Conservation (phyloP, 92 coral and sea anemone species). For the Chrysogorgia sp. region DNA sequence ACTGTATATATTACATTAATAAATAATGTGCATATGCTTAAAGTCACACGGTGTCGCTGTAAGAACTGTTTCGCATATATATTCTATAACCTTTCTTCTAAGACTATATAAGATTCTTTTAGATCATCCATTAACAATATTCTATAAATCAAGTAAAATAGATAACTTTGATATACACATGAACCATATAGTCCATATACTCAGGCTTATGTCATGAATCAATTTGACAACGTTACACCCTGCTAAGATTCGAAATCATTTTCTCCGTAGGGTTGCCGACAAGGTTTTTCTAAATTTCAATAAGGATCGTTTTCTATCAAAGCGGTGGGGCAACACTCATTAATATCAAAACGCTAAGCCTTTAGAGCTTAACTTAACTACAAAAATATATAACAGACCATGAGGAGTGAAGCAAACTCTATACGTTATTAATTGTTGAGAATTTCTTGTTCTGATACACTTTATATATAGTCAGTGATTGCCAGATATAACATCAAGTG, state of each 20-base stretch:
- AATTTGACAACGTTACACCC: background rate
- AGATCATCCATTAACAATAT: no score
- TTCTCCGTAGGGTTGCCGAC: slow-evolving; percentile 1
- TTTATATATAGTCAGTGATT: no score
- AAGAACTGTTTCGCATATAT: no score
- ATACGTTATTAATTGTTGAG: no score
- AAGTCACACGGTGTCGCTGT: background rate
- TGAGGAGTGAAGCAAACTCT: no score
- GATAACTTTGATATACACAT: background rate
- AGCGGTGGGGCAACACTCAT: background rate
- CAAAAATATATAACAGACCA: background rate
- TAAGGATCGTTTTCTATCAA: slow-evolving; percentile 8
- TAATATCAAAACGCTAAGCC: background rate
- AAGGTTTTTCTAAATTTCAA: slow-evolving; percentile 3
- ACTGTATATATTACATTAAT: no score
- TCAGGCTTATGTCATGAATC: background rate
- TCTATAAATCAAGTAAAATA: no score
- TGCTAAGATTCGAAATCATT: background rate
- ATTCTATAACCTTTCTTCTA: no score
- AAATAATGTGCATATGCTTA: background rate
- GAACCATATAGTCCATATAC: background rate
- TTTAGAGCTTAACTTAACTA: background rate
- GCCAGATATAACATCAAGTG: no score
- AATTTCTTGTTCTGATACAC: no score
- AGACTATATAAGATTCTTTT: no score